phyloP scores from a whole-genome alignment of 2,888 invertebrate species.

The Sinodicranocentrus sp. region DNA sequence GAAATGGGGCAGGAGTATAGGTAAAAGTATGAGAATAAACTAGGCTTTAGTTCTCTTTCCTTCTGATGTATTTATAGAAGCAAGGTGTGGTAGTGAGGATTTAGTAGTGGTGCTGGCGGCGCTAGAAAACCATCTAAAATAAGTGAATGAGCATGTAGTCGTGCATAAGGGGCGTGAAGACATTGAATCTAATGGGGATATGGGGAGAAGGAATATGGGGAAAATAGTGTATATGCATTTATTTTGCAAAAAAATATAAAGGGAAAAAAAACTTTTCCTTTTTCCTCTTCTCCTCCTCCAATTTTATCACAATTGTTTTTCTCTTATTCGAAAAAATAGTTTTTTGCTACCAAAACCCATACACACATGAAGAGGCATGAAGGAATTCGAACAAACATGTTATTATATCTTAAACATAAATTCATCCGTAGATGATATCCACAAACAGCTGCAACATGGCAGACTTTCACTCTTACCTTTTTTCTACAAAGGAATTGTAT shows the following conservation, averaged over 20 bases:
- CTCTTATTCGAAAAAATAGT: constrained; percentile 16
- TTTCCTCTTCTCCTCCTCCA: not conserved
- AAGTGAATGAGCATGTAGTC: not conserved
- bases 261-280: not conserved
- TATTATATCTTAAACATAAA: constrained; percentile 60
- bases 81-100: constrained; percentile 59
- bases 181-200: constrained; percentile 2
- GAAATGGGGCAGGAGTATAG: too few relatives aligned
- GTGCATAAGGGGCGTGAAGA: not conserved
- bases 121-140: constrained; percentile 25
- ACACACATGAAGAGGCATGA: not conserved
- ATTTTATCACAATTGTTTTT: not conserved
- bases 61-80: constrained; percentile 43
- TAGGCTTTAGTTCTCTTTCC: constrained; percentile 6
- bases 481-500: too few relatives aligned
- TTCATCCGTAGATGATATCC: constrained; percentile 41
- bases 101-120: constrained; percentile 56
- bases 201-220: not conserved
- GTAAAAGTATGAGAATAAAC: too few relatives aligned
- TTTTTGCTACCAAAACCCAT: not conserved
- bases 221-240: not conserved
- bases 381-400: constrained; percentile 50
- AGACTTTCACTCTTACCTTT: too few relatives aligned
- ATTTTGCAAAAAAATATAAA: not conserved
- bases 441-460: constrained; percentile 3